Percentiles rank a stretch among this genome's conserved stretches.
Evolutionary conservation across 2,888 invertebrate species (phyloP).

Genomic region (Hypolimnas misippus): DNA sequence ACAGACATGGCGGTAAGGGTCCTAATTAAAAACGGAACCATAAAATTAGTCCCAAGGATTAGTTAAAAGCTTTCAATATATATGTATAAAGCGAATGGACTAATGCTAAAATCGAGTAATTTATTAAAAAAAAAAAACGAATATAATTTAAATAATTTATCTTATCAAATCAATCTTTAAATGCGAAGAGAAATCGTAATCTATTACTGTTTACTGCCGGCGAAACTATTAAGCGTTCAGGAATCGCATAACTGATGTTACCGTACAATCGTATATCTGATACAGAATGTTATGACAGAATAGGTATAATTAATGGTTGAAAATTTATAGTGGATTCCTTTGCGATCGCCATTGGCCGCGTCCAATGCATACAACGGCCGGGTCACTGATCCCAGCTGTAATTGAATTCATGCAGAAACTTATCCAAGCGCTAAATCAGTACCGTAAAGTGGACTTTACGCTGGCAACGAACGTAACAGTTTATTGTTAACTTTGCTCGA

Average conservation of each 20-base stretch:
- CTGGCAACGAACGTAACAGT: constrained; percentile 51
- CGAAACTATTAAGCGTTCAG: constrained; percentile 5
- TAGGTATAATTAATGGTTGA: constrained; percentile 35
- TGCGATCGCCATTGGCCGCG: constrained; percentile 42
- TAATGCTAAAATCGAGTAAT: too few relatives aligned
- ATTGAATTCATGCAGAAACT: constrained; percentile 73
- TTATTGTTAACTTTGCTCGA: constrained; percentile 52
- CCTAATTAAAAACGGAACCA: too few relatives aligned
- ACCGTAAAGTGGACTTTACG: constrained; percentile 60
- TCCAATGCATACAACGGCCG: constrained; percentile 52
- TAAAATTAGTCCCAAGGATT: too few relatives aligned
- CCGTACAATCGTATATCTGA: constrained; percentile 16
- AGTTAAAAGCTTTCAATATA: too few relatives aligned
- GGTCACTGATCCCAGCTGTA: constrained; percentile 57
- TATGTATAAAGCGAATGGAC: too few relatives aligned
- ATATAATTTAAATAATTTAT: neutral
- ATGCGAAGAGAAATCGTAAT: neutral
- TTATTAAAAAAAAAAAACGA: too few relatives aligned
- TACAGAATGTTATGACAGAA: constrained; percentile 29
- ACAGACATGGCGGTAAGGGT: too few relatives aligned
- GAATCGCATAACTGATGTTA: constrained; percentile 10
- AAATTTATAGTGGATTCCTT: constrained; percentile 44
- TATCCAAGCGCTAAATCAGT: constrained; percentile 72
- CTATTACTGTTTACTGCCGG: neutral
- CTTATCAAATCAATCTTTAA: neutral